Evolutionary conservation across 2,888 invertebrate genomes (phyloP), one percentile per base, ranked within the genome.

Genomic region (Lasiommata megera): DNA sequence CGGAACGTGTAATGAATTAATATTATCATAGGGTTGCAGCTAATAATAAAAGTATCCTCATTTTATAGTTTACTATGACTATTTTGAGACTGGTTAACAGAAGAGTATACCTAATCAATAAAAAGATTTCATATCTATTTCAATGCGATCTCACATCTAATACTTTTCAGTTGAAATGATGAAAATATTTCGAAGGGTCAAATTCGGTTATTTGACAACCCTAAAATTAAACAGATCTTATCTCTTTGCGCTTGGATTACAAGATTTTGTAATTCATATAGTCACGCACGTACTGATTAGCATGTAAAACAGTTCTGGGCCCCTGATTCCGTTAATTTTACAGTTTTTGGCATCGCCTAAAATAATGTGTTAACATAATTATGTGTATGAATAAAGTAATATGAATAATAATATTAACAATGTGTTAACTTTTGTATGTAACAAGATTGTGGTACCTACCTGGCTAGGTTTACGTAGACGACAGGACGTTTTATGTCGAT

Each of bases 1-100:
- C 62, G 60, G 72, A 69, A 77, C 81, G 77, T 80, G 77, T 69
- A 63, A 67, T 62, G 79, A 82, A 80, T 84, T 68, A 70, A 74
- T 74, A 66, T 75, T 40, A 52, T 9, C 67, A 50, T 44, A 53
- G 44, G 53, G 53, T 14, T 53, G 53, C n/a, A 14, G 16, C 28
- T 51, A 23, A 37, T 17, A n/a, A 23, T 5, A 23, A 23, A 23
- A 23, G 23, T 23, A 23, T 23, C 2, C 2, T 23, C n/a, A n/a
- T 23, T 23, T 23, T 23, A 3, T 23, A 2, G 23, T 23, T 23
- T 23, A 23, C 23, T 23, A 23, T 5, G 23, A 23, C 23, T 23
- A 23, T 23, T n/a, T 2, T 3, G 23, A 5, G 23, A 23, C 23
- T 23, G 3, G 2, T 5, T 23, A 23, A 23, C 23, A 23, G 5